Percentiles rank a stretch among this genome's conserved stretches.
phyloP scores from a whole-genome alignment of 2,797 vertebrate genomes.

The Rallus crepitans region DNA sequence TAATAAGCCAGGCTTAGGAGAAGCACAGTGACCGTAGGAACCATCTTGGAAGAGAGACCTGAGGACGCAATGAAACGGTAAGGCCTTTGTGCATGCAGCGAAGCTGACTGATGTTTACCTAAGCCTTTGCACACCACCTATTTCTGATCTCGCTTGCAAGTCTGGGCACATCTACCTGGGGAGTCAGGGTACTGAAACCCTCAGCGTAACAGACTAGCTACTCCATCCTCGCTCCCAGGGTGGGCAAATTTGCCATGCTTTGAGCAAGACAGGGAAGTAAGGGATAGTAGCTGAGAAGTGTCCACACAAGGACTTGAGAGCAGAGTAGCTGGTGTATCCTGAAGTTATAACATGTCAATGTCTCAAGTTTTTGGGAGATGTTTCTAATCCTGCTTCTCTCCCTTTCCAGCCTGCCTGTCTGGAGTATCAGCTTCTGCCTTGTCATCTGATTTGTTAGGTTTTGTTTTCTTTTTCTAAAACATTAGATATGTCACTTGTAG shows the following conservation, averaged over 20 bases:
- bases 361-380: not conserved
- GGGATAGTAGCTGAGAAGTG: not conserved
- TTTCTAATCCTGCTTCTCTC: not conserved
- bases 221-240: not conserved
- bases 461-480: constrained; percentile 3
- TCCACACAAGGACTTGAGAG: not conserved
- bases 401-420: not conserved
- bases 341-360: not conserved
- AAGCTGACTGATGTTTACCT: not conserved
- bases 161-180: not conserved
- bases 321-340: not conserved
- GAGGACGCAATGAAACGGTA: not conserved
- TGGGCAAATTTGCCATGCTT: not conserved
- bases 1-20: not conserved
- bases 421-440: not conserved
- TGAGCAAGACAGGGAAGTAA: not conserved
- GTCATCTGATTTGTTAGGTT: constrained; percentile 7
- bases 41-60: not conserved
- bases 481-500: not conserved
- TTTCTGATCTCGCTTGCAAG: not conserved
- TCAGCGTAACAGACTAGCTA: not conserved
- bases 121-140: not conserved
- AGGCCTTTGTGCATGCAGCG: not conserved
- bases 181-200: not conserved
- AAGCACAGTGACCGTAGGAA: not conserved